These are phyloP conservation scores for Mormyrus hasselquistii DNA, from an alignment of 2,797 vertebrate genomes.

Conservation along the genomic window DNA sequence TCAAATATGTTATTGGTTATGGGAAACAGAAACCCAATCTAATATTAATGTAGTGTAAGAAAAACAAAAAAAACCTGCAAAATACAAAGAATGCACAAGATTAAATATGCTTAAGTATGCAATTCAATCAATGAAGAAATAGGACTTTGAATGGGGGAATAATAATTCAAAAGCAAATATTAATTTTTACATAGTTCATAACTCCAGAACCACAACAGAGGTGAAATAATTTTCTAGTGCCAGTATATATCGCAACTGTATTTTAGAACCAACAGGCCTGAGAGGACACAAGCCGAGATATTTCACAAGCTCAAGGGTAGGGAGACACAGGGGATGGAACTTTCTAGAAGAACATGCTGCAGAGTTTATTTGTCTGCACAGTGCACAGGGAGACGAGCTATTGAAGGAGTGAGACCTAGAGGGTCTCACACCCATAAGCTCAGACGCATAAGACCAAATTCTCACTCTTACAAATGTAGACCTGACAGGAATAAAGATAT, in stretches of 20 bases:
- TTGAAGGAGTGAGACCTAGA: slow-evolving; percentile 22
- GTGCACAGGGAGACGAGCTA: slow-evolving; percentile 23
- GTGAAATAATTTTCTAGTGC: slow-evolving; percentile 31
- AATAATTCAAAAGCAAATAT: slow-evolving; percentile 19
- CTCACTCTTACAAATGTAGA: slow-evolving; percentile 12
- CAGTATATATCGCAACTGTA: slow-evolving; percentile 27
- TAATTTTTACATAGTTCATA: not conserved
- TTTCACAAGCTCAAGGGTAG: slow-evolving; percentile 24
- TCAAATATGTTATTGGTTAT: not conserved
- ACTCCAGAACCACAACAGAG: slow-evolving; percentile 10
- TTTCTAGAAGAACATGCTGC: slow-evolving; percentile 32
- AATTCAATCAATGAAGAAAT: not conserved
- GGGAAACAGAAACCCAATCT: not conserved
- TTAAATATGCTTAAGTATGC: not conserved
- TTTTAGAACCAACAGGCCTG: not conserved
- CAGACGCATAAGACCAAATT: slow-evolving; percentile 3
- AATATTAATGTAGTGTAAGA: not conserved
- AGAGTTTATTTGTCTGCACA: slow-evolving; percentile 37
- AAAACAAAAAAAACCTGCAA: not conserved
- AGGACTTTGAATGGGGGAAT: not conserved
- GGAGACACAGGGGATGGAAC: slow-evolving; percentile 29
- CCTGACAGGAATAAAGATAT: slow-evolving; percentile 29
- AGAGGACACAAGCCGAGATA: slow-evolving; percentile 25
- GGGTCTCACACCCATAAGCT: slow-evolving; percentile 13
- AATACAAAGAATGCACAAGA: not conserved